Evolutionary conservation across 2,113 vertebrate species (phyloP).

Genomic region (Plotosus lineatus): DNA sequence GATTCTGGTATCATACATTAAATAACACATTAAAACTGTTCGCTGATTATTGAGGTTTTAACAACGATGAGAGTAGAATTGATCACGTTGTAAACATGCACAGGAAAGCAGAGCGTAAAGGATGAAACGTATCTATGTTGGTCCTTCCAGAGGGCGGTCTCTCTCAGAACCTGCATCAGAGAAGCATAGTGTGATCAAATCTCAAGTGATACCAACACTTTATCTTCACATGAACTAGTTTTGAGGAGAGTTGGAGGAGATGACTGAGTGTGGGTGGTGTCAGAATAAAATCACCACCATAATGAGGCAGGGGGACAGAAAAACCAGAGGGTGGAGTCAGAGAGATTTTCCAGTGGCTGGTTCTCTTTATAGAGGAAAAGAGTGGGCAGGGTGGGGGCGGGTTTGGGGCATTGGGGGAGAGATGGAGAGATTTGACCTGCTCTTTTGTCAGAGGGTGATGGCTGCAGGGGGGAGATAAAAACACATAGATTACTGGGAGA

Average conservation of each 20-base stretch:
- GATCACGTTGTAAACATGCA: too few relatives aligned
- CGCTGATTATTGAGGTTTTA: too few relatives aligned
- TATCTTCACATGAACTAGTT: neutral
- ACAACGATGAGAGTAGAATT: too few relatives aligned
- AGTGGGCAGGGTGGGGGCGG: neutral
- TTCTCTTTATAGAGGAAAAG: constrained; percentile 4
- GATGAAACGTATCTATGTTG: too few relatives aligned
- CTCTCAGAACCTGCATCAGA: too few relatives aligned
- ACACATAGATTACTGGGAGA: constrained; percentile 2
- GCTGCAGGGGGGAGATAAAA: constrained; percentile 46
- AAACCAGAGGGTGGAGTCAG: constrained; percentile 18
- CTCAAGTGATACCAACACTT: neutral
- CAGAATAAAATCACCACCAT: neutral
- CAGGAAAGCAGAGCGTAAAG: too few relatives aligned
- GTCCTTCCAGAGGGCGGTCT: too few relatives aligned
- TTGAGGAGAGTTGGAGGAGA: neutral
- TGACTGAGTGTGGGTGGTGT: neutral
- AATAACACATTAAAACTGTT: too few relatives aligned
- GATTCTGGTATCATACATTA: too few relatives aligned
- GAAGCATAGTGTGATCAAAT: too few relatives aligned
- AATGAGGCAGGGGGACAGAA: neutral
- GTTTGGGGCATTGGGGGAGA: constrained; percentile 27
- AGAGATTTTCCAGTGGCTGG: neutral
- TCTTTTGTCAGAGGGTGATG: constrained; percentile 11
- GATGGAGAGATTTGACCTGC: constrained; percentile 2